Evolutionary conservation across 2,888 invertebrate genomes (phyloP), one percentile per base, ranked within the genome.

Genomic region (Trachelus tabidus): DNA sequence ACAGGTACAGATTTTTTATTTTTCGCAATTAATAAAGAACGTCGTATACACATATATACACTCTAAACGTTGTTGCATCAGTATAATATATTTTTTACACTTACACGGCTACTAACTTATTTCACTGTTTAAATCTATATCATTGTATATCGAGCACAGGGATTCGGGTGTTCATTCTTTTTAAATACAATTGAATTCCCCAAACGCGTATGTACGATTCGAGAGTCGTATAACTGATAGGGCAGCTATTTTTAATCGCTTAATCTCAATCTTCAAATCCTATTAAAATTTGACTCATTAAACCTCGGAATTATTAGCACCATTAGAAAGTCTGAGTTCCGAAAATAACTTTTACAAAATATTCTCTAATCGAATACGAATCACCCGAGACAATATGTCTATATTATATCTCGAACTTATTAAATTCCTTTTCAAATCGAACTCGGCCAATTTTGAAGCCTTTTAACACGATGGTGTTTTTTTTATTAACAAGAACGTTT

Each of bases 31-130:
- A 79, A 80, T 77, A 81, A 75, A 73, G 76, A 80, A 82, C 74
- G 76, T 75, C 75, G 75, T 78, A 69, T 80, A 81, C 76, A 79
- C 73, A 68, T 77, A 79, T 82, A 77, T 79, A 83, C 77, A 80
- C 73, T 79, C 35, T 68, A 74, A 69, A 71, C 74, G 75, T 40
- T 30, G 68, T 77, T 37, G 23, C 74, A 77, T 77, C 75, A 69
- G 34, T 75, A 77, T 76, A 78, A 68, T 6, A 1, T 15, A 0
- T 56, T 56, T 78, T 79, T 80, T 71, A 73, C 73, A 37, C 30
- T 15, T 69, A 68, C 23, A 23, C 56, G 9, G 1, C 23, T 56
- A 23, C 9, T 6, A 23, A 56, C 56, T 56, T 56, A 23, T 23
- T 56, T 23, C 9, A 23, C 56, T 56, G 23, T 56, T 56, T 9